phyloP scores from a whole-genome alignment of 1,140 invertebrate genomes.

The Formica selysi region DNA sequence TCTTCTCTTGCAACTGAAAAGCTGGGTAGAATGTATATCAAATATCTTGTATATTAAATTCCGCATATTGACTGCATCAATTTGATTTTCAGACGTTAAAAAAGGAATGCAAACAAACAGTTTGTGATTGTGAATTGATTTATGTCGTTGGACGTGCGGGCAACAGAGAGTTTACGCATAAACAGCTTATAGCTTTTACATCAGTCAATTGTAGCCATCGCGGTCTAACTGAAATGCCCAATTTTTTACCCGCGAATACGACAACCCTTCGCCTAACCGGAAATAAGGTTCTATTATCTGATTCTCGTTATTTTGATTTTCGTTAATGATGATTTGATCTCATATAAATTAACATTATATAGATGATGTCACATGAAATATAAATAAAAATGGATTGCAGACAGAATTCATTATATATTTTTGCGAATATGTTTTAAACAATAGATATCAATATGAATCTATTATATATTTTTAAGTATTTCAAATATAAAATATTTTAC shows the following conservation, averaged over 20 bases:
- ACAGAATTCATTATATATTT: neutral
- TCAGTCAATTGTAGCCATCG: conserved; percentile 88
- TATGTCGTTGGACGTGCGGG: conserved; percentile 84
- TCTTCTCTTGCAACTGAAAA: conserved; percentile 23
- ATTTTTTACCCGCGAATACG: conserved; percentile 87
- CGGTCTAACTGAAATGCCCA: conserved; percentile 86
- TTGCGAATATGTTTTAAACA: conserved; percentile 1
- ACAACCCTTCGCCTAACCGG: conserved; percentile 87
- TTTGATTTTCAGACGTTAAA: conserved; percentile 77
- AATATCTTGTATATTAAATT: neutral
- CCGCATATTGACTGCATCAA: neutral
- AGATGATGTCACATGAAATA: neutral
- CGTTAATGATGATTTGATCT: neutral
- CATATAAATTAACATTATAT: too few relatives aligned
- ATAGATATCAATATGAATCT: neutral
- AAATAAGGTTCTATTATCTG: conserved; percentile 85
- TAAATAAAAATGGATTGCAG: neutral
- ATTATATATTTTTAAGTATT: neutral
- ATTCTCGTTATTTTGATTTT: conserved; percentile 14
- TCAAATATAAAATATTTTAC: neutral
- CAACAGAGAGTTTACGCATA: conserved; percentile 76
- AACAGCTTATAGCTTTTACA: conserved; percentile 85
- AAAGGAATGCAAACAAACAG: conserved; percentile 79
- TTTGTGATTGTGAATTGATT: conserved; percentile 83
- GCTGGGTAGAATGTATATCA: neutral